Percentiles rank a stretch among this genome's conserved stretches.
These are phyloP conservation scores for Hypomecis atomaria DNA, from an alignment of 2,888 invertebrate genomes.

Conservation along the genomic window DNA sequence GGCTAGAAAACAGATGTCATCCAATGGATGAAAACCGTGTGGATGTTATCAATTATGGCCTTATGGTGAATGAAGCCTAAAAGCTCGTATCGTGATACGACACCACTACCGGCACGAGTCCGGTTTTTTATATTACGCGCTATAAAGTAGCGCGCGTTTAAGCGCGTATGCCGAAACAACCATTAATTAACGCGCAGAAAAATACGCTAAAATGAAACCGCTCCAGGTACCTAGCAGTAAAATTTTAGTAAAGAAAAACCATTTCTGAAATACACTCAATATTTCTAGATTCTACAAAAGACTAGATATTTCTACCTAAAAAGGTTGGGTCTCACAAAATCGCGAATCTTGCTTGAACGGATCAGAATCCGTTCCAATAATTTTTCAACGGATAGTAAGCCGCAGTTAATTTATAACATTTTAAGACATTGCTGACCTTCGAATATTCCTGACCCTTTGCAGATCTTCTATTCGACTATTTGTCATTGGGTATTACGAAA, in stretches of 20 bases:
- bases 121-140: too few relatives aligned
- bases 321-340: constrained; percentile 6
- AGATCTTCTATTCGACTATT: constrained; percentile 51
- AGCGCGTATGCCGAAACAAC: too few relatives aligned
- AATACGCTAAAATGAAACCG: too few relatives aligned
- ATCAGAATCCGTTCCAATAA: constrained; percentile 33
- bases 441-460: constrained; percentile 49
- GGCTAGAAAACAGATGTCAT: too few relatives aligned
- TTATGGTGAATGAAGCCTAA: too few relatives aligned
- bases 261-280: not conserved
- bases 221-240: not conserved
- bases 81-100: too few relatives aligned
- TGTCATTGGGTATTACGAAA: constrained; percentile 59
- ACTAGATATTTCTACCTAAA: constrained; percentile 7
- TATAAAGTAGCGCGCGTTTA: too few relatives aligned
- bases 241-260: not conserved
- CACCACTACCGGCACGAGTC: too few relatives aligned
- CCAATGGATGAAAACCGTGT: too few relatives aligned
- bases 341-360: constrained; percentile 15
- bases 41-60: too few relatives aligned
- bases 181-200: too few relatives aligned
- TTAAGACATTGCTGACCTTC: constrained; percentile 48
- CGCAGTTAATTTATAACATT: constrained; percentile 49
- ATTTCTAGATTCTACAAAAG: not conserved
- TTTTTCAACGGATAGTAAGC: constrained; percentile 44